Evolutionary conservation across 2,888 invertebrate genomes (phyloP).

Genomic region (Cynaeus angustus): DNA sequence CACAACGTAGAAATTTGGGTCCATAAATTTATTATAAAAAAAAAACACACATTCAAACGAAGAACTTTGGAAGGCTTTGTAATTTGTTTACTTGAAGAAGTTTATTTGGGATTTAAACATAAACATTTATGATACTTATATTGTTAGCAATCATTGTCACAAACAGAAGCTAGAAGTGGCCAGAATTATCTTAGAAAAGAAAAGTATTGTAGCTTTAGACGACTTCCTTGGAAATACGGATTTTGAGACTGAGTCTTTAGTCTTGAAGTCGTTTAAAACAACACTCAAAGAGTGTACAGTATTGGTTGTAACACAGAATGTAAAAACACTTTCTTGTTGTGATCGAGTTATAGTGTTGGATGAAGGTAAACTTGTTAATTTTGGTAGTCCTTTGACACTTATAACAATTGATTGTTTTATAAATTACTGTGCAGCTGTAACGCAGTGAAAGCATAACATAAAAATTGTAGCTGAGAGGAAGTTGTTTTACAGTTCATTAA

Average conservation of each 20-base stretch:
- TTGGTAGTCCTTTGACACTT: not conserved
- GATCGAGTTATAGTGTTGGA: not conserved
- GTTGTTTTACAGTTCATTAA: too few species aligned
- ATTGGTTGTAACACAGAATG: not conserved
- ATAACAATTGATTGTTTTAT: not conserved
- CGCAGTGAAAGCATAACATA: not conserved
- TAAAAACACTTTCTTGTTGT: not conserved
- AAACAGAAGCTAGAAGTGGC: conserved; percentile 74
- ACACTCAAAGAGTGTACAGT: not conserved
- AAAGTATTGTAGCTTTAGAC: conserved; percentile 73
- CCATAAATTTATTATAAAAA: too few species aligned
- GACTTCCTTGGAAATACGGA: conserved; percentile 53
- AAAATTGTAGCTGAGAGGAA: too few species aligned
- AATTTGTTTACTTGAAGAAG: conserved; percentile 75
- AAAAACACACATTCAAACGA: conserved; percentile 83
- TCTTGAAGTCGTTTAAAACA: not conserved
- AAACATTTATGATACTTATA: not conserved
- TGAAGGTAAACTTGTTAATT: not conserved
- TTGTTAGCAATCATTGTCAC: conserved; percentile 72
- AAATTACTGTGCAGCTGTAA: not conserved
- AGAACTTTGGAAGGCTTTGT: conserved; percentile 85
- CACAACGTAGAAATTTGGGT: conserved; percentile 90
- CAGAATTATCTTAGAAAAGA: conserved; percentile 72
- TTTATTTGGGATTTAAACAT: conserved; percentile 74
- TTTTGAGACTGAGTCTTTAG: not conserved